These are phyloP conservation scores for Diglossa cyanea DNA, from an alignment of 2,797 vertebrate species.

Conservation along the genomic window DNA sequence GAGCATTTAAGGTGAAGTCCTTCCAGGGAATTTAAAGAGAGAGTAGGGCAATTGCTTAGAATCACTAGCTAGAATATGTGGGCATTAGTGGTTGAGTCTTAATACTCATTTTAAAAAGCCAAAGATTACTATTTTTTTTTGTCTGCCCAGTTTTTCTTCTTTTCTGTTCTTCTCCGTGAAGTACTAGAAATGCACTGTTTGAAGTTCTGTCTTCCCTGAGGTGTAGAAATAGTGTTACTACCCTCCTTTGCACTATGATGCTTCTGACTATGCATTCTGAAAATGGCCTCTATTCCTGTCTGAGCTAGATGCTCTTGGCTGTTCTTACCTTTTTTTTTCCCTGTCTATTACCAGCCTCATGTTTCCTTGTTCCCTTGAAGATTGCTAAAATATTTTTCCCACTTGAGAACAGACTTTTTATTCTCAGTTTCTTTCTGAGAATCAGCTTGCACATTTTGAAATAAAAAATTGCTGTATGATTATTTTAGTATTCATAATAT, in stretches of 20 bases:
- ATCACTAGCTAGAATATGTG: background rate
- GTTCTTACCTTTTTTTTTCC: background rate
- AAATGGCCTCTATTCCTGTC: background rate
- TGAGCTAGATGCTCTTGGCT: background rate
- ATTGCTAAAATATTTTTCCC: background rate
- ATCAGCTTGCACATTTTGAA: background rate
- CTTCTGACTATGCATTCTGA: background rate
- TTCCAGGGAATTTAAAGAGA: background rate
- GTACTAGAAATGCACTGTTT: background rate
- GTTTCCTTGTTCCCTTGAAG: background rate
- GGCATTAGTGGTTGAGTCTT: background rate
- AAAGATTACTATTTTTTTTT: background rate
- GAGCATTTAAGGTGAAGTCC: background rate
- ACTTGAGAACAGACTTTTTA: background rate
- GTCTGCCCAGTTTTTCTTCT: background rate
- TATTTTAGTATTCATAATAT: background rate
- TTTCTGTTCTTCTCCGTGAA: background rate
- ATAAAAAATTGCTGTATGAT: background rate
- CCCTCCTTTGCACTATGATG: background rate
- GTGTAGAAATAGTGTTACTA: background rate
- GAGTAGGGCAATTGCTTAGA: accelerated
- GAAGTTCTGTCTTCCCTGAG: background rate
- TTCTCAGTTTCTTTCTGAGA: background rate
- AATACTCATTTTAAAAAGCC: background rate
- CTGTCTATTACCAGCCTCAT: background rate